These are phyloP conservation scores for Choloepus hoffmanni DNA, from an alignment of 2,113 vertebrate species.

Conservation along the genomic window DNA sequence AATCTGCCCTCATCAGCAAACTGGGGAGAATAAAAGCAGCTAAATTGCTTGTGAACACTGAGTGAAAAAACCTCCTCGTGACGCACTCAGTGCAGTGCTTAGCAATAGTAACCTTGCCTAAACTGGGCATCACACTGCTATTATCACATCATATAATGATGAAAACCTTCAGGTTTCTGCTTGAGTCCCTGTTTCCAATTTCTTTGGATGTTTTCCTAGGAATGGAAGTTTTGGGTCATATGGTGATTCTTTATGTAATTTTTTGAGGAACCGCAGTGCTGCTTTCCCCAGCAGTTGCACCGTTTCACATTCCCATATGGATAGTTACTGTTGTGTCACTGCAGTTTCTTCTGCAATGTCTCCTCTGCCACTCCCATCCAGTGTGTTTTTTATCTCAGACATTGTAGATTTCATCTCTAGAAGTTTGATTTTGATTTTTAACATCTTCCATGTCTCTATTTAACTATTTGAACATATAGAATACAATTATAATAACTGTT, in stretches of 20 bases:
- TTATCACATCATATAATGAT: neutral
- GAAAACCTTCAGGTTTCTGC: neutral
- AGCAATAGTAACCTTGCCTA: neutral
- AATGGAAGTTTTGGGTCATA: too few species aligned
- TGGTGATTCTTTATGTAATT: too few species aligned
- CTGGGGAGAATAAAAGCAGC: neutral
- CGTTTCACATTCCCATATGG: too few species aligned
- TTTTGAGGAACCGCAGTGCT: too few species aligned
- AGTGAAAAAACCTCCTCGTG: neutral
- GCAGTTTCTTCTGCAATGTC: neutral
- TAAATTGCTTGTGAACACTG: neutral
- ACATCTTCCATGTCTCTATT: neutral
- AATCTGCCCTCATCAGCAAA: neutral
- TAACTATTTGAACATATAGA: neutral
- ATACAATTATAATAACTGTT: neutral
- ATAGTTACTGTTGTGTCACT: neutral
- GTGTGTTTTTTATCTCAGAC: neutral
- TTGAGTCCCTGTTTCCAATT: too few species aligned
- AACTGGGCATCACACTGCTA: neutral
- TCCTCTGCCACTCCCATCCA: neutral
- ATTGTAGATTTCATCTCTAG: constrained; percentile 7
- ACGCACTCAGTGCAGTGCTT: neutral
- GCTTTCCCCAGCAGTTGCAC: too few species aligned
- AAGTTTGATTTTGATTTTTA: constrained; percentile 1
- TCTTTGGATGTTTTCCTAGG: too few species aligned